Evolutionary conservation across 2,113 vertebrate genomes (phyloP), one percentile per base, ranked within the genome.

Genomic region (Empidonax traillii): DNA sequence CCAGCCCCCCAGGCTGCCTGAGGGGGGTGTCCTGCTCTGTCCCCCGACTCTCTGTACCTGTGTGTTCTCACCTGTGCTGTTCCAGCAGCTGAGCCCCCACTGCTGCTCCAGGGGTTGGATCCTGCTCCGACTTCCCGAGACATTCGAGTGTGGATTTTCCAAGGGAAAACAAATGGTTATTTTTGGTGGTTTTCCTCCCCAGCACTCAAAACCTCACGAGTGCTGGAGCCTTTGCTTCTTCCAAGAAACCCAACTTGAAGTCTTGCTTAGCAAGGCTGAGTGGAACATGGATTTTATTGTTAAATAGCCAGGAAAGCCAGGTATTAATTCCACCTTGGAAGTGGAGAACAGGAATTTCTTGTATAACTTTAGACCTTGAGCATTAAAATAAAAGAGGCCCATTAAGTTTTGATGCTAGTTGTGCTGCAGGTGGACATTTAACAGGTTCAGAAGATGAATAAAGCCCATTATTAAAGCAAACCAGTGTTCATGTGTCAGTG

Each of bases 31-130:
- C n/a, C 41, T 56, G 11, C 18, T 23, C 20, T 31, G 5, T 28
- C 27, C 7, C 16, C 4, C 4, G 18, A 10, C 61, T 9, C 0
- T 0, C 39, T 1, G 0, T 15, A 5, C n/a, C 21, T 35, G 3
- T 5, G 5, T 74, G 35, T n/a, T 46, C n/a, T 47, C 9, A 25
- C 46, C 20, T 24, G 39, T 65, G 75, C 43, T 49, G n/a, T n/a
- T 33, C 75, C 43, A 43, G 71, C 41, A 51, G 15, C 63, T 9
- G 10, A 4, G 20, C 51, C 31, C 44, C 10, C 11, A 3, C 62
- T 51, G 39, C 71, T 8, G 6, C 55, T 10, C 1, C 20, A 19
- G 28, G 65, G 27, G 6, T 16, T 4, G 17, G 33, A 41, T 93
- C 49, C 53, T 66, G 53, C 31, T 63, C 17, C 44, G 21, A 12